These are phyloP conservation scores for Brachionichthys hirsutus DNA, from an alignment of 2,113 vertebrate species.

Conservation along the genomic window DNA sequence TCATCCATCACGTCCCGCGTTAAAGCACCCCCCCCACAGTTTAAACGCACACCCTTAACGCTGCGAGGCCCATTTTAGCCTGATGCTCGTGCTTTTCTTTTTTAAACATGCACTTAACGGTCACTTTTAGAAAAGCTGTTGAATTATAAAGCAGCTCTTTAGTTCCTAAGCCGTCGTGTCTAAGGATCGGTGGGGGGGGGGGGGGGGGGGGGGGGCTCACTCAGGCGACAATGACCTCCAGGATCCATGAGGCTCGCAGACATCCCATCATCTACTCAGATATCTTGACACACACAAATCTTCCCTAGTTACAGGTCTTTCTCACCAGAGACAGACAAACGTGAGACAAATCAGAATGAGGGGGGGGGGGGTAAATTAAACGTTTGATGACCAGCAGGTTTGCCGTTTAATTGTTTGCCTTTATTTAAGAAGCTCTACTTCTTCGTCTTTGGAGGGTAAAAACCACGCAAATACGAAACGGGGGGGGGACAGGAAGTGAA, in stretches of 20 bases:
- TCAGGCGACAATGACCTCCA: constrained; percentile 37
- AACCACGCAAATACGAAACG: constrained; percentile 1
- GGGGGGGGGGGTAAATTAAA: constrained; percentile 14
- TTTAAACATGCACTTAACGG: background rate
- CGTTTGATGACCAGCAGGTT: background rate
- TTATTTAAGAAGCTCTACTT: too few species aligned
- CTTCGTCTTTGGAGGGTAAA: background rate
- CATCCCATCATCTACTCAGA: constrained; percentile 52
- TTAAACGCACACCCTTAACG: background rate
- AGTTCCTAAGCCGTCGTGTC: background rate
- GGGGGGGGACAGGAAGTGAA: background rate
- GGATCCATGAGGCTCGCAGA: constrained; percentile 42
- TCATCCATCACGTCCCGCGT: constrained; percentile 15
- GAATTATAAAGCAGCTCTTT: background rate
- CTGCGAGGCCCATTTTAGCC: background rate
- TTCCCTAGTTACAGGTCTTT: constrained; percentile 50
- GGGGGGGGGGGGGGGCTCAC: constrained; percentile 15
- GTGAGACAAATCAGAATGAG: background rate
- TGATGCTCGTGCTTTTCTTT: constrained; percentile 1
- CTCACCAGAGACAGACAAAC: constrained; percentile 19
- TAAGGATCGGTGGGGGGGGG: constrained; percentile 5
- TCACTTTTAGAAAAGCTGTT: background rate
- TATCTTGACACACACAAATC: constrained; percentile 32
- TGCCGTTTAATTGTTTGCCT: too few species aligned
- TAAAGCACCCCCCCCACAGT: background rate